Evolutionary conservation across 2,797 vertebrate genomes (phyloP).

Genomic region (Tangara arthus): DNA sequence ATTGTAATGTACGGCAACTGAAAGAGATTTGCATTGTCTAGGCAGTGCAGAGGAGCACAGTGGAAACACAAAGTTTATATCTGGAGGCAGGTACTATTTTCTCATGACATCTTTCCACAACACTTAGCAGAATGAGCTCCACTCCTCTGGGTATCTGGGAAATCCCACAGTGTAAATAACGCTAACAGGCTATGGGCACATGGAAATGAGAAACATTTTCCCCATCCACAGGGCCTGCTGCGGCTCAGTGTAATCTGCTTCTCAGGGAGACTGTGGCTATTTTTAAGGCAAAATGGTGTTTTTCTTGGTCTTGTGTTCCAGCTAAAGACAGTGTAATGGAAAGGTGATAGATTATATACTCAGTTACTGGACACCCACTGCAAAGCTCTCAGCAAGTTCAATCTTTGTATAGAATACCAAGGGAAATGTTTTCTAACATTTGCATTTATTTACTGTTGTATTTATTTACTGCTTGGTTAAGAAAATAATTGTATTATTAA

Average conservation of each 20-base stretch:
- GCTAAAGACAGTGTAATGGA: conserved; percentile 20
- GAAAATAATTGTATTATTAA: not conserved
- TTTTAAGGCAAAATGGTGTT: conserved; percentile 31
- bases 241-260: conserved; percentile 20
- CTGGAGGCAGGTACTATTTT: not conserved
- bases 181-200: not conserved
- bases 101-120: not conserved
- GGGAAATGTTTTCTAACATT: conserved; percentile 14
- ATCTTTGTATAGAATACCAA: not conserved
- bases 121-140: not conserved
- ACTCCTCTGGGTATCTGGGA: not conserved
- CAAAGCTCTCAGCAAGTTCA: conserved; percentile 1
- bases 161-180: conserved; percentile 21
- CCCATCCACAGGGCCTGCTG: not conserved
- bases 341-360: conserved; percentile 18
- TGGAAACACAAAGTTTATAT: not conserved
- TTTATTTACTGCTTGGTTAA: not conserved
- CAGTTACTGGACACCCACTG: not conserved
- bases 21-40: not conserved
- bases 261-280: conserved; percentile 8
- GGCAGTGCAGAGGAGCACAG: not conserved
- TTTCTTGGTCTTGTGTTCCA: conserved; percentile 32
- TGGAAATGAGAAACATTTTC: conserved; percentile 1
- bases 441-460: conserved; percentile 1
- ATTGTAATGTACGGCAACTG: not conserved